Evolutionary conservation across 2,113 vertebrate species (phyloP).

Genomic region (Tichodroma muraria): DNA sequence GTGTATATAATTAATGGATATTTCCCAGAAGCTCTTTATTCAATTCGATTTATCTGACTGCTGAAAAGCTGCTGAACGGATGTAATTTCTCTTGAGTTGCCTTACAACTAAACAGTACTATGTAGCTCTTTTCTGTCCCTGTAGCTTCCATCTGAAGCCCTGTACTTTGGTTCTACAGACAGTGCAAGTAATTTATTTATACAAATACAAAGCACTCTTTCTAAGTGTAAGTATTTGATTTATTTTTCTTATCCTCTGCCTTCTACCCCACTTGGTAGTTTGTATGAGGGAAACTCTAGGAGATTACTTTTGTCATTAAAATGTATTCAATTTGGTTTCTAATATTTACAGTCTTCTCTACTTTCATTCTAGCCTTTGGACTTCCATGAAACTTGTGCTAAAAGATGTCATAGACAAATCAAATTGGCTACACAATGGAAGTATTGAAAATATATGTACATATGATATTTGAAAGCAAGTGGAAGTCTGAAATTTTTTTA

Average conservation of each 20-base stretch:
- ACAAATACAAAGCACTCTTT: neutral
- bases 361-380: neutral
- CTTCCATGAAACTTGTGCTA: neutral
- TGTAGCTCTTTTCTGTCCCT: neutral
- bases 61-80: neutral
- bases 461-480: neutral
- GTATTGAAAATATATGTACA: neutral
- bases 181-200: neutral
- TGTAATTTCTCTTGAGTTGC: neutral
- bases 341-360: neutral
- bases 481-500: neutral
- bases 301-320: neutral
- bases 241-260: neutral
- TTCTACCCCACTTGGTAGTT: neutral
- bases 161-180: neutral
- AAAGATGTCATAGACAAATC: neutral
- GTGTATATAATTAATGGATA: neutral
- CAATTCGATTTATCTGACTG: neutral
- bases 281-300: neutral
- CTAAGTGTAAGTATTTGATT: neutral
- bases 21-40: neutral
- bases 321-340: neutral
- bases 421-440: neutral
- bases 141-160: neutral
- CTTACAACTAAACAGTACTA: neutral